Base-by-base conservation (phyloP, 2,113 vertebrate species). In the Strix uralensis region DNA sequence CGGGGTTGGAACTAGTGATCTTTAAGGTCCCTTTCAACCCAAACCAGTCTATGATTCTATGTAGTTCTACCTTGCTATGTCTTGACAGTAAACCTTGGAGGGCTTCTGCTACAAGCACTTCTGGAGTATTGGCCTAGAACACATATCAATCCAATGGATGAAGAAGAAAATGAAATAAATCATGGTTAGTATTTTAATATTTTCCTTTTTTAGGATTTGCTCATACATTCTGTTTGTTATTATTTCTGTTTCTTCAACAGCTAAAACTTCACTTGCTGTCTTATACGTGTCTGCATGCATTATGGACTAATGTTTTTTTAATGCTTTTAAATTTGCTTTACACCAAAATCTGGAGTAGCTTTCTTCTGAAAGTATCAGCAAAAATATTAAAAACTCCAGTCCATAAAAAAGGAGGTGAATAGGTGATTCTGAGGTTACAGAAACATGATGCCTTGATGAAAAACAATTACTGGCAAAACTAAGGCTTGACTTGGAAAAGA, bases 121-220 rank as follows among this genome's bases (percentile, higher is more conserved):
- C 97, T 99, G 65, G 99, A 99, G 70, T 99, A 99, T 96, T 99
- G 99, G 99, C 99, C 99, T 82, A 98, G 99, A 93, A 99, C 99
- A 44, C 99, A 99, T 42, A 99, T 99, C 96, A 99, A 99, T 95
- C 99, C 99, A 51, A 98, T 99, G 98, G 99, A 99, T n/a, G 99
- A 99, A 96, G 99, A 99, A 52, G 99, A 99, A 97, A 99, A 99
- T 14, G 99, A 99, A 97, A 98, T 99, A 81, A 99, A 99, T 97
- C 99, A 99, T 32, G 98, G 98, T 99, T 69, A 75, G 98, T 88
- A 10, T 77, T 93, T 97, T 52, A 87, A 91, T 92, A 27, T 54
- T 84, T 94, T 79, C 59, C 21, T 40, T 21, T 74, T 61, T 61
- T 40, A 46, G 14, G 46, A 15, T 73, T 81, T 81, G 2, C 44